Evolutionary conservation across 64 coral and sea anemone species (phyloP).

Genomic region (Dendrophyllia cribrosa): DNA sequence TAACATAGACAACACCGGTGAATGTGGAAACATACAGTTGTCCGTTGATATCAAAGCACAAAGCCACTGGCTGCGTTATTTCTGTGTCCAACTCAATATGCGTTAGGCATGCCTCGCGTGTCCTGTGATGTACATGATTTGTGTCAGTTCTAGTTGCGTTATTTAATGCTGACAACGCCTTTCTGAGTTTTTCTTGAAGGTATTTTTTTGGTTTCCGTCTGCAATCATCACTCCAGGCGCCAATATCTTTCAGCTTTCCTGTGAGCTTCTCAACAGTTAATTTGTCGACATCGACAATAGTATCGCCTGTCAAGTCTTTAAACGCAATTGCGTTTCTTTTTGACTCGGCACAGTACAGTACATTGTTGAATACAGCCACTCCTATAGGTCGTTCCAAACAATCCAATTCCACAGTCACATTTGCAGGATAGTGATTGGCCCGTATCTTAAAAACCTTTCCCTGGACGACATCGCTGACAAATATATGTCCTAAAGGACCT

Average conservation of each 20-base stretch:
- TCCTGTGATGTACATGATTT: too few relatives aligned
- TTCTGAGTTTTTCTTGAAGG: conserved; percentile 30
- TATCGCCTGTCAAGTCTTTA: conserved; percentile 49
- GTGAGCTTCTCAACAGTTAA: conserved; percentile 54
- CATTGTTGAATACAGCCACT: conserved; percentile 32
- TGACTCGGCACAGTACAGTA: conserved; percentile 46
- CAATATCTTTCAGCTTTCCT: conserved; percentile 40
- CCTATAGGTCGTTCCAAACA: conserved; percentile 42
- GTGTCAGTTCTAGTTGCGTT: too few relatives aligned
- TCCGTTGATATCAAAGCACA: conserved; percentile 23
- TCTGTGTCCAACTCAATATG: not conserved
- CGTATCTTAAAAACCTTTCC: conserved; percentile 49
- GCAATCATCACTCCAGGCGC: conserved; percentile 19
- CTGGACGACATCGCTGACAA: conserved; percentile 52
- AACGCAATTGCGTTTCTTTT: conserved; percentile 44
- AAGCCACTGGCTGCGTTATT: conserved; percentile 18
- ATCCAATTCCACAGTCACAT: conserved; percentile 63
- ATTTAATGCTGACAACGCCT: not conserved
- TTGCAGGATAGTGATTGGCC: conserved; percentile 59
- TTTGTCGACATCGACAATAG: conserved; percentile 37
- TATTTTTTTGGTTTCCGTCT: conserved; percentile 26
- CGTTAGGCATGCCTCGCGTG: too few relatives aligned
- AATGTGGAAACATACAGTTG: conserved; percentile 33
- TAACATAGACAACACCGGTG: not conserved
- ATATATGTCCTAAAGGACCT: conserved; percentile 53